These are phyloP conservation scores for Pristionchus entomophagus DNA, from an alignment of 2,888 invertebrate genomes.

Conservation along the genomic window DNA sequence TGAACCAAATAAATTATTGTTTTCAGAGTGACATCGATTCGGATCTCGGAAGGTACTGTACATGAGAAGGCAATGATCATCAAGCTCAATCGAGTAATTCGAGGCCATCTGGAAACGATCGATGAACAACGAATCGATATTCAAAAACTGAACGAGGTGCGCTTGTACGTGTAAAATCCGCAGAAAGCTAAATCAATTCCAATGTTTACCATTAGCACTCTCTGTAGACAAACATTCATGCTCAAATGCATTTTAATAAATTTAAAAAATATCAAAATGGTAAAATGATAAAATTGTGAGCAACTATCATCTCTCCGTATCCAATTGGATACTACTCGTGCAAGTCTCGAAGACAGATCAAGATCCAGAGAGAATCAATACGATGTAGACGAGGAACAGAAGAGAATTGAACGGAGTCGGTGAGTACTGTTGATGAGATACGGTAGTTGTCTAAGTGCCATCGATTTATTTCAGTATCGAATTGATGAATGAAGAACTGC, in stretches of 20 bases:
- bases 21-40: slow-evolving; percentile 26
- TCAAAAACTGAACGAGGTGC: slow-evolving; percentile 55
- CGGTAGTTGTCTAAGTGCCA: background rate
- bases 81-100: slow-evolving; percentile 59
- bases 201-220: no score
- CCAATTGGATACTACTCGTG: slow-evolving; percentile 3
- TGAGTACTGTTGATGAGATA: background rate
- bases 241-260: background rate
- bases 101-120: slow-evolving; percentile 59
- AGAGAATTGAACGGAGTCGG: slow-evolving; percentile 16
- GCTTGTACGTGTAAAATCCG: background rate
- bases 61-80: slow-evolving; percentile 66
- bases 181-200: no score
- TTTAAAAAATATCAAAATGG: background rate
- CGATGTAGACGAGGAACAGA: slow-evolving; percentile 26
- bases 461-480: slow-evolving; percentile 37
- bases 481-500: slow-evolving; percentile 56
- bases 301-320: slow-evolving; percentile 8
- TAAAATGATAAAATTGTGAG: background rate
- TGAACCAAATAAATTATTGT: background rate
- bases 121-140: slow-evolving; percentile 58
- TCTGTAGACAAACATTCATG: background rate
- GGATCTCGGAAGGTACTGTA: slow-evolving; percentile 42
- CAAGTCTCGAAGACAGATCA: slow-evolving; percentile 3
- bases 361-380: background rate